Conservation (phyloP, 64 coral and sea anemone species). For the Dendrophyllia cribrosa region DNA sequence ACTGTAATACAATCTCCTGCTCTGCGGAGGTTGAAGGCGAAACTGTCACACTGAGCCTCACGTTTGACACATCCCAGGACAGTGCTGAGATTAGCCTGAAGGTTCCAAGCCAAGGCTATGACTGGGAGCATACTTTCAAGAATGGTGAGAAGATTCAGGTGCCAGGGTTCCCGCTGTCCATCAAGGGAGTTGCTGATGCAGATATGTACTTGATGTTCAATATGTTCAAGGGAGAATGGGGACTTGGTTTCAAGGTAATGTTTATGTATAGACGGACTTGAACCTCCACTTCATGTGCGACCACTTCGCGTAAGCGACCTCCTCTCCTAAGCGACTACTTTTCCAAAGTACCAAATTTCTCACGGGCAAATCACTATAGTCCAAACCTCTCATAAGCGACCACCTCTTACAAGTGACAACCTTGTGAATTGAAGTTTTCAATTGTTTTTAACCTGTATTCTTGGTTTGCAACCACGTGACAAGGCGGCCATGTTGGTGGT, state of each 20-base stretch:
- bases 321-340: too few species aligned
- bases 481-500: too few species aligned
- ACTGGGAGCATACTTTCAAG: conserved; percentile 13
- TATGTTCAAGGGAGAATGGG: neutral
- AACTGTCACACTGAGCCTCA: neutral
- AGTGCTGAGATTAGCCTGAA: neutral
- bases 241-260: neutral
- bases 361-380: too few species aligned
- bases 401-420: too few species aligned
- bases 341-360: too few species aligned
- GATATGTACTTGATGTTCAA: neutral
- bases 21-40: neutral
- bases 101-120: neutral
- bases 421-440: too few species aligned
- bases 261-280: too few species aligned
- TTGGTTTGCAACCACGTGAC: too few species aligned
- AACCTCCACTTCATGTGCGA: too few species aligned
- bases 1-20: neutral
- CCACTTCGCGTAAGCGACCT: too few species aligned
- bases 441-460: too few species aligned
- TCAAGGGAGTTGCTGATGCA: neutral
- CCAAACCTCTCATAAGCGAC: too few species aligned
- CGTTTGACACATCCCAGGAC: neutral
- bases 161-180: neutral
- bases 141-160: conserved; percentile 19